These are phyloP conservation scores for Drosophila asahinai DNA, from an alignment of 1,140 invertebrate genomes.

Conservation along the genomic window DNA sequence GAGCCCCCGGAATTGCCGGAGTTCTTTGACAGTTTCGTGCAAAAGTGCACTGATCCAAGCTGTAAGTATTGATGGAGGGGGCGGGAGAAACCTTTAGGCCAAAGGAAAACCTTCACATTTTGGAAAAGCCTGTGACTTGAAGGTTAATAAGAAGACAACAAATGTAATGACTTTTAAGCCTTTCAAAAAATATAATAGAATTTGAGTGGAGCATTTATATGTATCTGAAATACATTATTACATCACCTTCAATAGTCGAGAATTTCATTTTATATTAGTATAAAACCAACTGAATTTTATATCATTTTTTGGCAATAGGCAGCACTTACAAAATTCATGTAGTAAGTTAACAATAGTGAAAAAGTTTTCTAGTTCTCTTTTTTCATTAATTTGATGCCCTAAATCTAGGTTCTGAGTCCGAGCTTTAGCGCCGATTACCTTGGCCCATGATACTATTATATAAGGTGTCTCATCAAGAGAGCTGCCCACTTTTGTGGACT, in stretches of 20 bases:
- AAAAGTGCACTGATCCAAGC: slow-evolving; percentile 92
- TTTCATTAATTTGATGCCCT: no score
- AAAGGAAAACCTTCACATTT: neutral
- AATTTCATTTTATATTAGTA: neutral
- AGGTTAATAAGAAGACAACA: neutral
- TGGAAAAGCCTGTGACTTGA: neutral
- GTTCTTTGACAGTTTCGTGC: slow-evolving; percentile 89
- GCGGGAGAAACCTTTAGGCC: neutral
- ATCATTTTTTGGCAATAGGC: no score
- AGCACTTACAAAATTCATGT: no score
- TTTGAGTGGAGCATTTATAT: neutral
- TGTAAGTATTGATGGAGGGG: slow-evolving; percentile 88
- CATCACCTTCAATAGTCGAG: neutral
- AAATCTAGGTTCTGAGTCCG: no score
- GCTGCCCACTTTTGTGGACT: no score
- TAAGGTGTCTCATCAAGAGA: no score
- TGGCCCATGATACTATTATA: no score
- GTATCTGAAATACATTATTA: neutral
- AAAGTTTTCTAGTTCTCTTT: no score
- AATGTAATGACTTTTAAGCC: neutral
- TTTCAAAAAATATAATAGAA: neutral
- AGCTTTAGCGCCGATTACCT: no score
- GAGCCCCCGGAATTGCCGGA: slow-evolving; percentile 90
- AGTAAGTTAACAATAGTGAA: no score
- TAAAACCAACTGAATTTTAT: neutral